Evolutionary conservation across 2,888 invertebrate species (phyloP).

Genomic region (Lapara coniferarum): DNA sequence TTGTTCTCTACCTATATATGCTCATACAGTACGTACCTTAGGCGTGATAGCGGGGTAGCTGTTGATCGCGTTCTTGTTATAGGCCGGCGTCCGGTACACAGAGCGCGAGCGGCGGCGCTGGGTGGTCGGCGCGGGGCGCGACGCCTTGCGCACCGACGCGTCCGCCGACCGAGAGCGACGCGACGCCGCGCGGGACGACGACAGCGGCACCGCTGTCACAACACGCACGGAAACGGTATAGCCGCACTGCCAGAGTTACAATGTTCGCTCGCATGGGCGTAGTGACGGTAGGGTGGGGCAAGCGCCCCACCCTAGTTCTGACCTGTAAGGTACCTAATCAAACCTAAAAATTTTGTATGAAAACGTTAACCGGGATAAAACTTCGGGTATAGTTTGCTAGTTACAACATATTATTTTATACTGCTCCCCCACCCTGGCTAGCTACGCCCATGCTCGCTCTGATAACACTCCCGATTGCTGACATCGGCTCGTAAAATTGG

Average conservation of each 20-base stretch:
- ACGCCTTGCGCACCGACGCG: constrained; percentile 49
- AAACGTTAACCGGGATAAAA: too few relatives aligned
- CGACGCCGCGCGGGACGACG: constrained; percentile 39
- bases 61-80: constrained; percentile 57
- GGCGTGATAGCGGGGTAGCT: constrained; percentile 75
- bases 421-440: too few relatives aligned
- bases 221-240: not conserved
- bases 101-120: constrained; percentile 62
- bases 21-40: constrained; percentile 49
- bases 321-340: too few relatives aligned
- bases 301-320: too few relatives aligned
- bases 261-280: not conserved
- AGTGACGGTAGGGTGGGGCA: too few relatives aligned
- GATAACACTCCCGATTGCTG: too few relatives aligned
- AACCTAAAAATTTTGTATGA: too few relatives aligned
- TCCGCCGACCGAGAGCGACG: constrained; percentile 64
- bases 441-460: not conserved
- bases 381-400: too few relatives aligned
- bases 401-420: too few relatives aligned
- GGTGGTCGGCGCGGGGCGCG: constrained; percentile 38
- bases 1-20: too few relatives aligned
- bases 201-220: constrained; percentile 45
- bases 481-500: too few relatives aligned
- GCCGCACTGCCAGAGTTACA: not conserved
- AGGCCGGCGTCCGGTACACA: constrained; percentile 73